Conservation (phyloP, 2,888 invertebrate species). For the Drosophila macrothrix region DNA sequence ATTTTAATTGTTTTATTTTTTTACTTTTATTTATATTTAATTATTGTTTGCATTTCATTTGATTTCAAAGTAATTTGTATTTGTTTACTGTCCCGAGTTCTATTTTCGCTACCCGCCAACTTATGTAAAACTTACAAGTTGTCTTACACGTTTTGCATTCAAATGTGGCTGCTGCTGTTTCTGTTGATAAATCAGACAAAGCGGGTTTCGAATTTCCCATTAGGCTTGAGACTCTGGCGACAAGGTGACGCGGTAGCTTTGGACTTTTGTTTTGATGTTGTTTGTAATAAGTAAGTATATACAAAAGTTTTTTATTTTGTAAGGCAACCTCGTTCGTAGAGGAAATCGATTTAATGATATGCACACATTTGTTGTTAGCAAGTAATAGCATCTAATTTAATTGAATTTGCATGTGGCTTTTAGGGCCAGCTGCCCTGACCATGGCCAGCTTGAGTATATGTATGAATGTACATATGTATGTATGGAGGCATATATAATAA, state of each 20-base stretch:
- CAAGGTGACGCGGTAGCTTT: conserved; percentile 62
- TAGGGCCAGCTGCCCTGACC: conserved; percentile 16
- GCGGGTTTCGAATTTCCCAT: conserved; percentile 71
- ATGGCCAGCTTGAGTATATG: conserved; percentile 7
- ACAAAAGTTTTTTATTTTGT: conserved; percentile 3
- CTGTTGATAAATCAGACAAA: conserved; percentile 62
- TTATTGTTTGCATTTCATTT: conserved; percentile 39
- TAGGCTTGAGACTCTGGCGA: conserved; percentile 42
- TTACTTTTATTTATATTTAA: neutral
- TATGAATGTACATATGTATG: neutral
- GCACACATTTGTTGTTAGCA: conserved; percentile 37
- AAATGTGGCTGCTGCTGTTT: conserved; percentile 28
- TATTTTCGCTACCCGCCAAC: conserved; percentile 48
- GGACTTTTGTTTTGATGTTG: conserved; percentile 47
- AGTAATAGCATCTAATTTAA: conserved; percentile 50
- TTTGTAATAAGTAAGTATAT: conserved; percentile 20
- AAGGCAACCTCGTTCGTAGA: conserved; percentile 24
- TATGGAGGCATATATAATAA: neutral
- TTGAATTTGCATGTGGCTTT: conserved; percentile 51
- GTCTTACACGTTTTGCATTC: conserved; percentile 70
- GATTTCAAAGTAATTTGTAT: conserved; percentile 43
- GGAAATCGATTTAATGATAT: conserved; percentile 62
- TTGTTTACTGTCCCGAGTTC: conserved; percentile 60
- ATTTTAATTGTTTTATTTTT: neutral
- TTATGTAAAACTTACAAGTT: conserved; percentile 71